Base-by-base conservation (phyloP, 2,888 invertebrate genomes). In the Leptopilina myrica region DNA sequence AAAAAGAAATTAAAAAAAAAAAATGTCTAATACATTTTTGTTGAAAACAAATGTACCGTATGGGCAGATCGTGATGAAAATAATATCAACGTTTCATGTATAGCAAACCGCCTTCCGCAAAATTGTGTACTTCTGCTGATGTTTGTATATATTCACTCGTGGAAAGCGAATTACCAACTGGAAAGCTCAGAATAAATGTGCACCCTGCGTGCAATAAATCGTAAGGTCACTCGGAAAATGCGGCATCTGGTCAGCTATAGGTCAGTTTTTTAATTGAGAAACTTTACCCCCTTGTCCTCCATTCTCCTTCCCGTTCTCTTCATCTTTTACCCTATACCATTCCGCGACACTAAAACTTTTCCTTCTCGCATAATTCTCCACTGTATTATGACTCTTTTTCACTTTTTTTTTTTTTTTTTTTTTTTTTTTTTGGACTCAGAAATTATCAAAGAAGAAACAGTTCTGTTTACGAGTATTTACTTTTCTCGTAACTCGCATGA, bases 191-290 rank as follows among this genome's bases (percentile, higher is more conserved):
- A 80, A 82, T 77, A 69, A 80, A 78, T 76, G 76, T 73, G 56
- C 79, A 77, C 26, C 78, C 78, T 79, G 77, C 76, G 76, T 80
- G 77, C 80, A 78, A 83, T 83, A 81, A 83, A 83, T 83, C 78
- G 67, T 64, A 53, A 73, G 66, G 40, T 79, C 80, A 79, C 77
- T 78, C 76, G 77, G 81, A 78, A 81, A 80, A 83, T 79, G 76
- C 79, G 81, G 81, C 81, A 80, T 78, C 81, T 73, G 76, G 76
- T 69, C 69, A 69, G 69, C 53, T 69, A 15, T 67, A 69, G 69
- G 53, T 69, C 26, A 69, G 26, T 69, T 69, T 69, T 69, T 56
- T 53, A 64, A 69, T 56, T 53, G 69, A 69, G 33, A 53, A 69
- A 69, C 69, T 69, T 69, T 5, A 12, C 26, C 33, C 20, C 15